phyloP scores from a whole-genome alignment of 2,797 vertebrate species.

The Bovichtus variegatus region DNA sequence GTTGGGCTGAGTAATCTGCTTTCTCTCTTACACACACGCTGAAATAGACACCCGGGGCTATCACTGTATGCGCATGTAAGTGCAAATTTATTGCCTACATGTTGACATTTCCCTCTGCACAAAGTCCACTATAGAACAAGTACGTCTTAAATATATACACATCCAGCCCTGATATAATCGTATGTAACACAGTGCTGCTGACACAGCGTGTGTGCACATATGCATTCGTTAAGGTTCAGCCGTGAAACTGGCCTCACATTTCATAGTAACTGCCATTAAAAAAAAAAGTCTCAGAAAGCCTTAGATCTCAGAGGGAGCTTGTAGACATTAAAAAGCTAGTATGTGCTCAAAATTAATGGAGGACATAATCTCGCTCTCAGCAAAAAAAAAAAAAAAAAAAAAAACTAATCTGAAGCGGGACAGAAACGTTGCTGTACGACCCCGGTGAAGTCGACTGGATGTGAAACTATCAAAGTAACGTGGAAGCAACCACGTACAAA shows the following conservation, averaged over 20 bases:
- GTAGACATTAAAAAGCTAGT: background rate
- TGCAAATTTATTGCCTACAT: slow-evolving; percentile 19
- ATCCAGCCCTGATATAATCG: slow-evolving; percentile 6
- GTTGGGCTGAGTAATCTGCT: slow-evolving; percentile 16
- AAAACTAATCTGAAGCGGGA: background rate
- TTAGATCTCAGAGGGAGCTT: background rate
- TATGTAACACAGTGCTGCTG: slow-evolving; percentile 40
- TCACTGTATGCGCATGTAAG: background rate
- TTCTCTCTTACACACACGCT: background rate
- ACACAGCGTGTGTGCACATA: slow-evolving; percentile 36
- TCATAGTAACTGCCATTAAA: slow-evolving; percentile 26
- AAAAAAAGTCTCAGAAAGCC: slow-evolving; percentile 4
- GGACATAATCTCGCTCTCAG: background rate
- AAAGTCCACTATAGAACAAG: background rate
- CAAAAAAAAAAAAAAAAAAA: background rate
- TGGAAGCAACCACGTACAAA: background rate
- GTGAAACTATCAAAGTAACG: background rate
- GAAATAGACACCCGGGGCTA: slow-evolving; percentile 1
- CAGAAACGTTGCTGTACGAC: background rate
- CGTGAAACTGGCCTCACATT: slow-evolving; percentile 20
- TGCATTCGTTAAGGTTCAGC: slow-evolving; percentile 22
- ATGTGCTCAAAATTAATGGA: background rate
- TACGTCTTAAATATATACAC: background rate
- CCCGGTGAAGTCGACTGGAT: background rate
- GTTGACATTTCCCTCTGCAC: slow-evolving; percentile 22